Evolutionary conservation across 2,888 invertebrate genomes (phyloP), one percentile per base, ranked within the genome.

Genomic region (Cephus spinipes): DNA sequence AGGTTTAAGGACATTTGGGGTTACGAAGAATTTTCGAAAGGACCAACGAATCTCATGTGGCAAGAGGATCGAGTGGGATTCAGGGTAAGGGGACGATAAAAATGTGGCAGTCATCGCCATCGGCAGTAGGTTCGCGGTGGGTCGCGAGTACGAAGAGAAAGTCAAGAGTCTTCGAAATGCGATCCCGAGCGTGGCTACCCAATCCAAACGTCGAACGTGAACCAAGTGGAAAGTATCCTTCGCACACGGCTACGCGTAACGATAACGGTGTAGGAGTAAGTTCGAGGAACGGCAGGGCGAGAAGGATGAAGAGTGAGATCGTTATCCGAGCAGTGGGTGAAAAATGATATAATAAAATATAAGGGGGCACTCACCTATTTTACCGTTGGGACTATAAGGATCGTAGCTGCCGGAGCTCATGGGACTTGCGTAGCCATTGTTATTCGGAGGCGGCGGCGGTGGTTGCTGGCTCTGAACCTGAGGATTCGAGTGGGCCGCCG

Each of bases 371-470:
- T 95, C 87, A 97, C 97, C 96, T 94, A 96, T 94, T 94, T 97
- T 97, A 89, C 96, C 96, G 92, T 96, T 96, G 84, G 97, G 97
- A 93, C 97, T 97, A 92, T 97, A 97, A 3, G 97, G 96, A 87
- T 97, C 97, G 93, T 97, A 97, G 94, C 97, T 97, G 92, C 96
- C 95, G 31, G 96, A 95, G 77, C 96, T 97, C 93, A 97, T 94
- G 32, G 97, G 97, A 84, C 97, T 97, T 76, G 96, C 95, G 92
- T 97, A 97, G 77, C 97, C 97, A 88, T 96, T 96, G 89, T 94
- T 94, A 84, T 94, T 90, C 77, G 89, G 85, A 73, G 89, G 88
- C 75, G 86, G 88, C 76, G 86, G 88, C 73, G 85, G 84, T 34
- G 68, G 75, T 2, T 73, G 71, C 32, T 76, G 76, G 32, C 80